A percentile compares a stretch with the other conserved stretches of the same genome.
These are phyloP conservation scores for Dipodomys stephensi DNA, from an alignment of 2,113 vertebrate species.

Conservation along the genomic window DNA sequence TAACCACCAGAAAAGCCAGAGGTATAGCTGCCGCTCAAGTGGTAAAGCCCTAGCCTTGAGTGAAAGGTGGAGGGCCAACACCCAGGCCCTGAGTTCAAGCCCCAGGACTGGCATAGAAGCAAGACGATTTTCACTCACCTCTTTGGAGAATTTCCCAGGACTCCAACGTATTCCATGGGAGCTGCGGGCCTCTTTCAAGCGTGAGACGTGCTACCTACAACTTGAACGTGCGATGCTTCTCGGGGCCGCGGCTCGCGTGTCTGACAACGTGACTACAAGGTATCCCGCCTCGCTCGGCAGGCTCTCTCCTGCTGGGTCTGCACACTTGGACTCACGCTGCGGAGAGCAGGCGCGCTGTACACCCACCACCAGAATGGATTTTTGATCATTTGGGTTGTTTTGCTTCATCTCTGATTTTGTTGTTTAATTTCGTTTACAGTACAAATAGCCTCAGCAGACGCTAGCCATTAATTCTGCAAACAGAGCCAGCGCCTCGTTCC, in stretches of 20 bases:
- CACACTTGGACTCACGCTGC: slow-evolving; percentile 74
- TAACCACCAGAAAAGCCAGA: too few relatives aligned
- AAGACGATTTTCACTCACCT: slow-evolving; percentile 55
- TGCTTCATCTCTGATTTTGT: slow-evolving; percentile 54
- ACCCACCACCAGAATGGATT: slow-evolving; percentile 46
- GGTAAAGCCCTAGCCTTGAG: too few relatives aligned
- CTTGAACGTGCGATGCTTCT: not conserved
- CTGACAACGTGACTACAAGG: not conserved
- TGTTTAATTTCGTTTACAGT: slow-evolving; percentile 77
- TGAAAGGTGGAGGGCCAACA: too few relatives aligned
- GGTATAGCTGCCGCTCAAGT: too few relatives aligned
- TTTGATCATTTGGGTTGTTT: slow-evolving; percentile 63
- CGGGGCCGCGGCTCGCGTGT: not conserved
- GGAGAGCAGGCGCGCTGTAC: not conserved
- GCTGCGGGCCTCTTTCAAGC: slow-evolving; percentile 64
- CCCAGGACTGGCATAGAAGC: too few relatives aligned
- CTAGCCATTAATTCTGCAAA: slow-evolving; percentile 87
- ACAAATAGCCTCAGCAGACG: slow-evolving; percentile 88
- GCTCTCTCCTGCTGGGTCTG: not conserved
- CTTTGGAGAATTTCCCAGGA: slow-evolving; percentile 64
- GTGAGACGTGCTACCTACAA: slow-evolving; percentile 60
- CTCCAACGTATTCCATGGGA: slow-evolving; percentile 71
- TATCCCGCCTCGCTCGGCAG: slow-evolving; percentile 58
- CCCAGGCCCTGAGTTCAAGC: too few relatives aligned
- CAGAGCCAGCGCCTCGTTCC: slow-evolving; percentile 82